phyloP scores from a whole-genome alignment of 2,888 invertebrate genomes.

The Heliconius aoede region DNA sequence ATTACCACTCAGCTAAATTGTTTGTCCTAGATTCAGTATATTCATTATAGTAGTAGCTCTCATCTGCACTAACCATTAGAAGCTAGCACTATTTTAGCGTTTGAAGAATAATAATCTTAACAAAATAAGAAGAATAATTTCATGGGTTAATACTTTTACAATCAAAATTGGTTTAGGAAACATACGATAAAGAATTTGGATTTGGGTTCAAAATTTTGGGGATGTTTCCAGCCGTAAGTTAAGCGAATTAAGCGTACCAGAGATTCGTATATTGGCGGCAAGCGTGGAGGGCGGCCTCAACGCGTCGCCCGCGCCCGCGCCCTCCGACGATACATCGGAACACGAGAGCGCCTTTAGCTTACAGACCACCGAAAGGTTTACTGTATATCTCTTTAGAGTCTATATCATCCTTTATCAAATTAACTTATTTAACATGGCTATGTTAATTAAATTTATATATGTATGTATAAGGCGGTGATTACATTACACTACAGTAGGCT shows the following conservation, averaged over 20 bases:
- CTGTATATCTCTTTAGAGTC: constrained; percentile 39
- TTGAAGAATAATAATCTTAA: neutral
- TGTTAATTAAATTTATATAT: neutral
- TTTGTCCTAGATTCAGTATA: neutral
- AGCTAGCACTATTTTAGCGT: constrained; percentile 37
- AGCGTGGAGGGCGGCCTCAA: constrained; percentile 92
- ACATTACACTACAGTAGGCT: neutral
- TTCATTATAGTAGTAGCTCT: constrained; percentile 6
- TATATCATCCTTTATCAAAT: neutral
- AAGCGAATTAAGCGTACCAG: constrained; percentile 90
- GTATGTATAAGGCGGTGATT: neutral
- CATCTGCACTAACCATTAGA: constrained; percentile 43
- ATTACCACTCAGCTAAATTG: neutral
- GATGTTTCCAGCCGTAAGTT: constrained; percentile 85
- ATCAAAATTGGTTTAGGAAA: neutral
- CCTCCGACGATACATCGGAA: constrained; percentile 72
- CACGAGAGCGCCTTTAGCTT: constrained; percentile 82
- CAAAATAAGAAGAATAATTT: neutral
- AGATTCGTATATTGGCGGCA: constrained; percentile 92
- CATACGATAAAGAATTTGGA: constrained; percentile 5
- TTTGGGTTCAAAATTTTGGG: constrained; percentile 44
- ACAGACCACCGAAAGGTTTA: constrained; percentile 77
- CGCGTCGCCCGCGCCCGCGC: constrained; percentile 52
- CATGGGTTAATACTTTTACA: neutral
- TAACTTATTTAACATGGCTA: neutral